A percentile compares a stretch with the other conserved stretches of the same genome.
These are phyloP conservation scores for Sebastes elongatus DNA, from an alignment of 2,797 vertebrate species.

Conservation along the genomic window DNA sequence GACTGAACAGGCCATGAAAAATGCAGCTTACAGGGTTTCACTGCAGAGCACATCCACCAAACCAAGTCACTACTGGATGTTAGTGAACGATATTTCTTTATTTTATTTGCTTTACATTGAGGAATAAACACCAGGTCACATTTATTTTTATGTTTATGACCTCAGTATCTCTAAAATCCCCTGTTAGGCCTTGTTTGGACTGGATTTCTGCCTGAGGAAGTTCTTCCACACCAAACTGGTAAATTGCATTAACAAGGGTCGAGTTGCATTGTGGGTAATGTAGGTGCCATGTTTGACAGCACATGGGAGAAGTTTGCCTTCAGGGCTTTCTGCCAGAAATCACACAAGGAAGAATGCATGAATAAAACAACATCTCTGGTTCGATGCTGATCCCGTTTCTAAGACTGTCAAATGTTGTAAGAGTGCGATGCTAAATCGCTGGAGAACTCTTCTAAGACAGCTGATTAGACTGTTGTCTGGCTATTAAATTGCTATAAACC, in stretches of 20 bases:
- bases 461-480: no score
- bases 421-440: neutral
- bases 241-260: neutral
- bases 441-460: neutral
- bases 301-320: neutral
- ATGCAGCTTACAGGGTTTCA: conserved; percentile 16
- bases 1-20: conserved; percentile 24
- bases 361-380: neutral
- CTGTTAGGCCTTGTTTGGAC: neutral
- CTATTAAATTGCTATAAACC: no score
- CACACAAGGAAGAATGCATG: neutral
- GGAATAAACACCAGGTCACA: neutral
- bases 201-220: neutral
- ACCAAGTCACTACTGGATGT: neutral
- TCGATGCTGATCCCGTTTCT: neutral
- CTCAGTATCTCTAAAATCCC: neutral
- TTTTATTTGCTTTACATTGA: neutral
- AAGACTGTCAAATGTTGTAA: neutral
- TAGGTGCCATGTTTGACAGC: neutral
- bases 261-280: neutral
- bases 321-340: neutral
- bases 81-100: neutral
- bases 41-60: conserved; percentile 19
- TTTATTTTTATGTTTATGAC: neutral
- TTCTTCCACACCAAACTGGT: neutral